phyloP scores from a whole-genome alignment of 1,140 invertebrate species.

The Trachymyrmex cornetzi region DNA sequence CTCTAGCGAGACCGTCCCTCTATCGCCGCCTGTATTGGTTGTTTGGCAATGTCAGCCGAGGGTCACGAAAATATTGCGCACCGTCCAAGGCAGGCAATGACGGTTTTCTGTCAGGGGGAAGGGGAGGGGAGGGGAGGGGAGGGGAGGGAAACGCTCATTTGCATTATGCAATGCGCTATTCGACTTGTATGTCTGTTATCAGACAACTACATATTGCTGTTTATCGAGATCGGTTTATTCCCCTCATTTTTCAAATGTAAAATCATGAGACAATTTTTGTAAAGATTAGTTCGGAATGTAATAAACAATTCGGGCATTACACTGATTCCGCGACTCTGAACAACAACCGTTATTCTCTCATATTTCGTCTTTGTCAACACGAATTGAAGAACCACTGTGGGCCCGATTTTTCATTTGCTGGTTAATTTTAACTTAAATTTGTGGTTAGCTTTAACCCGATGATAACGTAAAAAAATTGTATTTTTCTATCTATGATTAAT shows the following conservation, averaged over 20 bases:
- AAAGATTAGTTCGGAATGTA: neutral
- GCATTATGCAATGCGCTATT: conserved; percentile 61
- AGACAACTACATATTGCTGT: neutral
- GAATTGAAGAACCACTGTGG: neutral
- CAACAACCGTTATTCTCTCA: neutral
- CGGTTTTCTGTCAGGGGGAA: neutral
- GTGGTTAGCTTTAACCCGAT: too few species aligned
- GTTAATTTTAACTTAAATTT: too few species aligned
- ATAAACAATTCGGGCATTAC: neutral
- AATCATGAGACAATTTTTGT: neutral
- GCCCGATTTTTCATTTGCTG: too few species aligned
- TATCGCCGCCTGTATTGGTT: conserved; percentile 74
- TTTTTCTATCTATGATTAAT: too few species aligned
- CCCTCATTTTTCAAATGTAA: neutral
- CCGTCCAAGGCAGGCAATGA: neutral
- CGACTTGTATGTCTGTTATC: neutral
- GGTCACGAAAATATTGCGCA: conserved; percentile 80
- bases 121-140: neutral
- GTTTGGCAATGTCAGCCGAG: conserved; percentile 82
- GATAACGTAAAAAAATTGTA: too few species aligned
- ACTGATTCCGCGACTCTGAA: neutral
- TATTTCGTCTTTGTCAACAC: neutral
- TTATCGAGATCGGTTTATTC: neutral
- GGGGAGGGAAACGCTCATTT: neutral
- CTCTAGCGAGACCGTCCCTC: conserved; percentile 62